Conservation (phyloP, 2,888 invertebrate species). For the Zootermopsis nevadensis region DNA sequence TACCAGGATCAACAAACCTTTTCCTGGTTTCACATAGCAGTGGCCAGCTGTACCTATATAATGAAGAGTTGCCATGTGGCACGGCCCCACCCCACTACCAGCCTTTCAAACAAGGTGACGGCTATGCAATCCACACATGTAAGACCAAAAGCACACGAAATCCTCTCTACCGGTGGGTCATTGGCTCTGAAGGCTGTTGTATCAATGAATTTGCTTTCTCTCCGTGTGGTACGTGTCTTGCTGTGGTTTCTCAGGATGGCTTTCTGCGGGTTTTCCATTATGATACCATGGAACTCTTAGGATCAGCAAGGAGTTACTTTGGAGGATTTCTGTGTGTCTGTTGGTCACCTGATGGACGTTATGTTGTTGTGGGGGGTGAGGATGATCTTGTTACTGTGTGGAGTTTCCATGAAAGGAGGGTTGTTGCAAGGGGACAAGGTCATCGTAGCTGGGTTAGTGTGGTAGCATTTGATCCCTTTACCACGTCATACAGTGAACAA, state of each 20-base stretch:
- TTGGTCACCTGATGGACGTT: constrained; percentile 97
- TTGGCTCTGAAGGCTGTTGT: constrained; percentile 82
- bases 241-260: constrained; percentile 95
- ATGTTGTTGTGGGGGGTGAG: constrained; percentile 97
- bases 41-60: constrained; percentile 97
- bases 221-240: constrained; percentile 91
- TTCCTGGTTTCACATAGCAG: constrained; percentile 96
- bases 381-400: constrained; percentile 98
- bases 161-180: constrained; percentile 92
- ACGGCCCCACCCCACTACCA: constrained; percentile 94
- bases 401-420: constrained; percentile 91
- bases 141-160: constrained; percentile 96
- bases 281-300: constrained; percentile 95
- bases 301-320: constrained; percentile 95
- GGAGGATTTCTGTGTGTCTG: constrained; percentile 97
- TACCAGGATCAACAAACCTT: constrained; percentile 92
- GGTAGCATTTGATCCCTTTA: constrained; percentile 93
- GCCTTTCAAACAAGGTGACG: constrained; percentile 93
- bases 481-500: constrained; percentile 74
- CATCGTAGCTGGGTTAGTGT: constrained; percentile 98
- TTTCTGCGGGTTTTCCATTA: constrained; percentile 96
- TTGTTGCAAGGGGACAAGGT: constrained; percentile 97
- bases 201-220: constrained; percentile 99
- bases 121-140: constrained; percentile 93
- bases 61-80: constrained; percentile 93